A percentile compares a stretch with the other conserved stretches of the same genome.
phyloP scores from a whole-genome alignment of 2,113 vertebrate genomes.

The Muntiacus reevesi region DNA sequence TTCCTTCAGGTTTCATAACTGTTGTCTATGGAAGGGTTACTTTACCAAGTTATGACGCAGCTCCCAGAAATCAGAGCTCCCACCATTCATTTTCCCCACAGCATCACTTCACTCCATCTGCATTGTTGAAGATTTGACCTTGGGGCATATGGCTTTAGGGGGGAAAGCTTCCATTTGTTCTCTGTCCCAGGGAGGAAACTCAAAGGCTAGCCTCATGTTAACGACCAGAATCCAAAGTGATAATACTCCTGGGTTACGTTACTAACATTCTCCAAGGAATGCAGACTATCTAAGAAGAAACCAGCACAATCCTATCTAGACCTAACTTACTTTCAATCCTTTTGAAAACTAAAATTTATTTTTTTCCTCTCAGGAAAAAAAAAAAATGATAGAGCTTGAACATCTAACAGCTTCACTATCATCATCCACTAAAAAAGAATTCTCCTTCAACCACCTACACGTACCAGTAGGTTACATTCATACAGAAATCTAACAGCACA shows the following conservation, averaged over 20 bases:
- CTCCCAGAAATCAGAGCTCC: background rate
- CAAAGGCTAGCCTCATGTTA: background rate
- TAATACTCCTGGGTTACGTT: background rate
- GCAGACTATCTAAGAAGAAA: background rate
- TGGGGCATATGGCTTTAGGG: fast-evolving
- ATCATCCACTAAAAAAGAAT: background rate
- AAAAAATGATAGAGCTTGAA: background rate
- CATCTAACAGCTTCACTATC: background rate
- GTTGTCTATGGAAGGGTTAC: background rate
- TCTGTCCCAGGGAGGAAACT: background rate
- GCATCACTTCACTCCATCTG: background rate
- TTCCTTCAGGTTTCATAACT: background rate
- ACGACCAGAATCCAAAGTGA: background rate
- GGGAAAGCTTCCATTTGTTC: background rate
- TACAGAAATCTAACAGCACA: background rate
- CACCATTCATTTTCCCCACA: background rate
- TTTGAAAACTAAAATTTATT: background rate
- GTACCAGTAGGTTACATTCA: background rate
- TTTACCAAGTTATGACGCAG: background rate
- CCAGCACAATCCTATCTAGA: background rate
- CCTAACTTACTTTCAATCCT: background rate
- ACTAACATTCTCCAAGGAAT: background rate
- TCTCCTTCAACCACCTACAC: background rate
- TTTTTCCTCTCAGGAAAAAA: background rate
- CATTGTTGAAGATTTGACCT: background rate